A percentile compares a stretch with the other conserved stretches of the same genome.
Conservation (phyloP, 2,113 vertebrate species). For the Phrynocephalus versicolor region DNA sequence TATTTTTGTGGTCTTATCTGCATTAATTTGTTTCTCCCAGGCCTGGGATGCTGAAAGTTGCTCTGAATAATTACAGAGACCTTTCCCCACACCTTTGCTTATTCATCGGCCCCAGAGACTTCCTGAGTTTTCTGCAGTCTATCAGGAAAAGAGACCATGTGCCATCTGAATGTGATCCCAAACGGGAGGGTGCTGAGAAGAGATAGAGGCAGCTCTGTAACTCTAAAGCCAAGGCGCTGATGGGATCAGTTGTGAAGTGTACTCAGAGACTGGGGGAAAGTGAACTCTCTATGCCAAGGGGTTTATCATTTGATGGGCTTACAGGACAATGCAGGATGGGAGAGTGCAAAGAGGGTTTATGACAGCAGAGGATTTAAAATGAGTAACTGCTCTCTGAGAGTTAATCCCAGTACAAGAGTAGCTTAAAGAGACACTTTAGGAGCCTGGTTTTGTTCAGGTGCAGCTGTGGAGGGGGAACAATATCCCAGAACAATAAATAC, state of each 20-base stretch:
- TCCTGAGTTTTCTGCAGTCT: too few species aligned
- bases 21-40: neutral
- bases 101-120: too few species aligned
- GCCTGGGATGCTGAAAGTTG: neutral
- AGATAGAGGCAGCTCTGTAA: constrained; percentile 6
- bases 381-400: constrained; percentile 41
- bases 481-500: constrained; percentile 26
- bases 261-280: constrained; percentile 1
- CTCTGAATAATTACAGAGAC: neutral
- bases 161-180: neutral
- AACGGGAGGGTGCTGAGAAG: neutral
- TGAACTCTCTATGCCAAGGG: constrained; percentile 39
- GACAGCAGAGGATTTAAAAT: constrained; percentile 44
- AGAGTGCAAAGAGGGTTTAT: constrained; percentile 53
- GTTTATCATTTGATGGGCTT: constrained; percentile 51
- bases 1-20: neutral
- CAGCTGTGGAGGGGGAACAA: neutral
- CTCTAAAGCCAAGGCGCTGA: constrained; percentile 31
- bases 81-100: neutral
- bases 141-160: neutral
- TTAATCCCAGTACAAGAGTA: constrained; percentile 37
- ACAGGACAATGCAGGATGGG: constrained; percentile 26
- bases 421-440: constrained; percentile 31
- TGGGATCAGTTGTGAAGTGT: constrained; percentile 27
- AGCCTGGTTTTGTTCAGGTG: constrained; percentile 36